Evolutionary conservation across 1,140 invertebrate species (phyloP), one percentile per base, ranked within the genome.

Genomic region (Heliconius himera): DNA sequence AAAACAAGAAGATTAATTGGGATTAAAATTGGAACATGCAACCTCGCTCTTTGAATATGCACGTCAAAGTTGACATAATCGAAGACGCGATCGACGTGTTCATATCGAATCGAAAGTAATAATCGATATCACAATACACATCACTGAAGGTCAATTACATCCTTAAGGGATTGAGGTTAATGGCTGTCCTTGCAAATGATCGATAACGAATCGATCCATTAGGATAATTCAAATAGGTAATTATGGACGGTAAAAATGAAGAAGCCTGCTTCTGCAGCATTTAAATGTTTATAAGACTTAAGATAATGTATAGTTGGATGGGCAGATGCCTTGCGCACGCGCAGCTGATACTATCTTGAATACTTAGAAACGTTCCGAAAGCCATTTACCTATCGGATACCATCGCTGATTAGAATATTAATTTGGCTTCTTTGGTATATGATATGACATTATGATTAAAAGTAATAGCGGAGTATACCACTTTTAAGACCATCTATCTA

Each of bases 341-440:
- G 91, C 85, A 85, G 74, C 77, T 76, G 91, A 94, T 93, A 56
- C 56, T 89, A 93, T 94, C 90, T 81, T 80, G 74, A 85, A 22
- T 79, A 85, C 60, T 26, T 29, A 66, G 89, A 90, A 91, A 91
- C 91, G 91, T 94, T 92, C 88, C 89, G 88, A 93, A 90, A 94
- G 90, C 90, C 87, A 91, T 89, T 93, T 91, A 91, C 88, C 85
- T 90, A 92, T 93, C 89, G 84, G 86, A 91, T 90, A 86, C 88
- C 87, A 92, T 91, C 88, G 70, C 54, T 75, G 83, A 82, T 83
- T 80, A 86, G 88, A 83, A 86, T 89, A 90, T 92, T 89, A 92
- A 92, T 91, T 92, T 86, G 86, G 87, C 89, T 92, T 90, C 88
- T 93, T 81, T 76, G 78, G 70, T 82, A 66, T 66, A 66, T 66